Conservation (phyloP, 2,797 vertebrate species). For the Heterohyrax brucei region DNA sequence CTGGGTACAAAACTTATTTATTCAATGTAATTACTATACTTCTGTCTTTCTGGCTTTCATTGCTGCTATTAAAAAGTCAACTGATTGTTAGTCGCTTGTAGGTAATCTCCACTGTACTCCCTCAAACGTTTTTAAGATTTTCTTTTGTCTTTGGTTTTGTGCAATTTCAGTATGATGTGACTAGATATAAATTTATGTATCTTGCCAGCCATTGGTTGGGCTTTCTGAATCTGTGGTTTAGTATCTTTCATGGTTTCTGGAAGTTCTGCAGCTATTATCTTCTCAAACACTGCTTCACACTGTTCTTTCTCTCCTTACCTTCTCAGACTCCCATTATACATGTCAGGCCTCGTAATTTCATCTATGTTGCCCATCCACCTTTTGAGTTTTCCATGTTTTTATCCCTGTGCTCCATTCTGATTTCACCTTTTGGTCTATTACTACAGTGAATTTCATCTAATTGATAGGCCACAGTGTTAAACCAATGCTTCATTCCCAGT, state of each 20-base stretch:
- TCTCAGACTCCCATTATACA: not conserved
- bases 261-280: not conserved
- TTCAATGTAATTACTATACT: no score
- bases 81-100: not conserved
- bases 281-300: not conserved
- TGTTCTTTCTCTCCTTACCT: not conserved
- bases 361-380: not conserved
- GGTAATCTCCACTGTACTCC: no score
- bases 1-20: not conserved
- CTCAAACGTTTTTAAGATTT: not conserved
- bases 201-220: not conserved
- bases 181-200: not conserved
- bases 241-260: not conserved
- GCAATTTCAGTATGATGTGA: not conserved
- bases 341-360: fast-evolving
- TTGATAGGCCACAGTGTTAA: not conserved
- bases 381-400: not conserved
- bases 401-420: not conserved
- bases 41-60: not conserved
- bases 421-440: not conserved
- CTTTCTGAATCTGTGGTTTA: not conserved
- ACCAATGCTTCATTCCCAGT: not conserved
- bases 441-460: not conserved
- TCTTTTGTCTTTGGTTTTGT: not conserved
- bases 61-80: not conserved